These are phyloP conservation scores for Acleris holmiana DNA, from an alignment of 2,888 invertebrate genomes.

Conservation along the genomic window DNA sequence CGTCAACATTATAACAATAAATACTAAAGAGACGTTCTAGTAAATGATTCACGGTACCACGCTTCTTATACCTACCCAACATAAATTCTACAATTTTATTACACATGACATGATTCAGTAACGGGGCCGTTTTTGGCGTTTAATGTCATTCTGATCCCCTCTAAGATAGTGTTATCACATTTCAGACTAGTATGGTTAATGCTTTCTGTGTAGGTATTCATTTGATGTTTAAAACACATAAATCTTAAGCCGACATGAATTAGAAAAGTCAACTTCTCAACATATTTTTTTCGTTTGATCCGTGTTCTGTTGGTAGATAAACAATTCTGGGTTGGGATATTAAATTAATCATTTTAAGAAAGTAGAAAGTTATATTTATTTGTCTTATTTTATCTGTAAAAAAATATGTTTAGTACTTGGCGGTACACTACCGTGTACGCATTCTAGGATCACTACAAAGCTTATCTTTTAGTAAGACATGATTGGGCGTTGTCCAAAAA, in stretches of 20 bases:
- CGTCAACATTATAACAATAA: too few relatives aligned
- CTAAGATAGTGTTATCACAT: conserved; percentile 34
- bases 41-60: not conserved
- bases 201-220: conserved; percentile 20
- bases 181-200: conserved; percentile 25
- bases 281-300: conserved; percentile 4
- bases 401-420: not conserved
- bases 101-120: conserved; percentile 16
- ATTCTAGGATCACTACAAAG: not conserved
- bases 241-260: conserved; percentile 27
- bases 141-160: conserved; percentile 23
- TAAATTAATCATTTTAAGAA: too few relatives aligned
- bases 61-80: conserved; percentile 9
- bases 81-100: conserved; percentile 26
- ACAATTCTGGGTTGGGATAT: not conserved
- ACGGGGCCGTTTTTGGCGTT: conserved; percentile 19
- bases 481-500: too few relatives aligned
- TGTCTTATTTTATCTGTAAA: too few relatives aligned
- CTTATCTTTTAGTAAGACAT: too few relatives aligned
- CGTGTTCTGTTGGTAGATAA: not conserved
- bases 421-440: conserved; percentile 4
- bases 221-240: conserved; percentile 27
- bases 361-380: too few relatives aligned
- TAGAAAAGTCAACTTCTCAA: conserved; percentile 6
- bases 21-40: too few relatives aligned